A percentile compares a stretch with the other conserved stretches of the same genome.
phyloP scores from a whole-genome alignment of 2,888 invertebrate genomes.

The Agrochola litura region DNA sequence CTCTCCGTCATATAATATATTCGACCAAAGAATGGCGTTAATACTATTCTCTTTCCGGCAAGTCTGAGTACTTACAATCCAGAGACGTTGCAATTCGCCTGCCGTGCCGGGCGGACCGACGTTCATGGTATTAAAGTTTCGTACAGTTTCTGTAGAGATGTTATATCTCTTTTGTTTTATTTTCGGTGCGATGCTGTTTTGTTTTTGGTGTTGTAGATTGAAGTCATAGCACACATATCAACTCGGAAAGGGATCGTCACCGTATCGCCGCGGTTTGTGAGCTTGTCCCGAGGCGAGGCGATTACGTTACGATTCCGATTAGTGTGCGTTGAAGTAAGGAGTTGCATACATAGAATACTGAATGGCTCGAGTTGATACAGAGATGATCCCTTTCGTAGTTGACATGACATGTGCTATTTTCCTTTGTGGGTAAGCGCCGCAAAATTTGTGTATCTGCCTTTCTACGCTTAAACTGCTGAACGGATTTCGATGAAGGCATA shows the following conservation, averaged over 20 bases:
- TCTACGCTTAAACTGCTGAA: neutral
- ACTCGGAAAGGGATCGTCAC: no score
- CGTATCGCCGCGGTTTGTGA: no score
- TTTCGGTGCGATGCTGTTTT: constrained; percentile 18
- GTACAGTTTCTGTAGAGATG: constrained; percentile 9
- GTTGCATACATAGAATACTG: no score
- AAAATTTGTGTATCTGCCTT: neutral
- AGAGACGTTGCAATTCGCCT: constrained; percentile 35
- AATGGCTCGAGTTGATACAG: no score
- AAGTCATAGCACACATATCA: no score
- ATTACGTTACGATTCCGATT: no score
- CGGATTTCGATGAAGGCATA: neutral
- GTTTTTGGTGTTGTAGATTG: neutral
- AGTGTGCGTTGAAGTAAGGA: no score
- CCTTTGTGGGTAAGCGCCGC: neutral
- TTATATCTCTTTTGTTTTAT: constrained; percentile 25
- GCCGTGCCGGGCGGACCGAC: neutral
- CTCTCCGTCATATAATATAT: neutral
- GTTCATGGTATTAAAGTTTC: constrained; percentile 35
- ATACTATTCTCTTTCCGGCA: constrained; percentile 28
- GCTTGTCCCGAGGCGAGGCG: no score
- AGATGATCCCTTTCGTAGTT: no score
- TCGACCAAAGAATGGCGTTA: constrained; percentile 2
- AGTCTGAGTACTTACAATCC: constrained; percentile 20
- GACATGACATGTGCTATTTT: no score